phyloP scores from a whole-genome alignment of 1,140 invertebrate species.

The Uloborus diversus region DNA sequence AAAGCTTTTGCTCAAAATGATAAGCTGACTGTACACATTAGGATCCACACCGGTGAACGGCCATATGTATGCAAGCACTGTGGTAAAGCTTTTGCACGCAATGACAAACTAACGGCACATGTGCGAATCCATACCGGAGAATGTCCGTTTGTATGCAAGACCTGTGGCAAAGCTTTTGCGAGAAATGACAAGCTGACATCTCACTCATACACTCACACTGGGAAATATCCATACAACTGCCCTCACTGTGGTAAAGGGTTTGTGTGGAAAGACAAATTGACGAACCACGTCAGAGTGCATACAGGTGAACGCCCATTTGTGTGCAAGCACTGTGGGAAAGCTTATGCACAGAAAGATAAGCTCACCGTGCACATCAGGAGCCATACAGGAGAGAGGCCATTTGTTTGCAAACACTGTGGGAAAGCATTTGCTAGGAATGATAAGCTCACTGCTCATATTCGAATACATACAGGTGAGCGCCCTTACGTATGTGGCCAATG shows the following conservation, averaged over 20 bases:
- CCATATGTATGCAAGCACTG: slow-evolving; percentile 61
- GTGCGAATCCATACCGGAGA: slow-evolving; percentile 81
- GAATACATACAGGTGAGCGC: slow-evolving; percentile 59
- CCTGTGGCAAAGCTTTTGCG: slow-evolving; percentile 89
- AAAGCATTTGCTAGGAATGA: slow-evolving; percentile 67
- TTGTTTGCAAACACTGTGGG: slow-evolving; percentile 98
- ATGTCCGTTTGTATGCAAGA: slow-evolving; percentile 78
- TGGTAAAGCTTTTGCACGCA: slow-evolving; percentile 59
- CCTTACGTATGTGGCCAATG: slow-evolving; percentile 60
- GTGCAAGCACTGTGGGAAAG: slow-evolving; percentile 47
- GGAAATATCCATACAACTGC: slow-evolving; percentile 56
- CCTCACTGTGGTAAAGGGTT: slow-evolving; percentile 70
- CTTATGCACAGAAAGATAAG: slow-evolving; percentile 48
- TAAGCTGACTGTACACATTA: slow-evolving; percentile 61
- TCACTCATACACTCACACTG: slow-evolving; percentile 51
- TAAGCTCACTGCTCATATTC: slow-evolving; percentile 45
- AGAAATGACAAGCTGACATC: slow-evolving; percentile 60
- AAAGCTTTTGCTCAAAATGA: slow-evolving; percentile 64
- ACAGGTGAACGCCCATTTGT: slow-evolving; percentile 61
- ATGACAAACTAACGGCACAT: slow-evolving; percentile 63
- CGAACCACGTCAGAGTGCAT: slow-evolving; percentile 65
- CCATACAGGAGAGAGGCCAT: slow-evolving; percentile 96
- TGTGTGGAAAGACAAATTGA: slow-evolving; percentile 66
- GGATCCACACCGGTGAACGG: slow-evolving; percentile 65
- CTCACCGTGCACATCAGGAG: slow-evolving; percentile 84